These are phyloP conservation scores for Caranx ignobilis DNA, from an alignment of 2,113 vertebrate genomes.

Conservation along the genomic window DNA sequence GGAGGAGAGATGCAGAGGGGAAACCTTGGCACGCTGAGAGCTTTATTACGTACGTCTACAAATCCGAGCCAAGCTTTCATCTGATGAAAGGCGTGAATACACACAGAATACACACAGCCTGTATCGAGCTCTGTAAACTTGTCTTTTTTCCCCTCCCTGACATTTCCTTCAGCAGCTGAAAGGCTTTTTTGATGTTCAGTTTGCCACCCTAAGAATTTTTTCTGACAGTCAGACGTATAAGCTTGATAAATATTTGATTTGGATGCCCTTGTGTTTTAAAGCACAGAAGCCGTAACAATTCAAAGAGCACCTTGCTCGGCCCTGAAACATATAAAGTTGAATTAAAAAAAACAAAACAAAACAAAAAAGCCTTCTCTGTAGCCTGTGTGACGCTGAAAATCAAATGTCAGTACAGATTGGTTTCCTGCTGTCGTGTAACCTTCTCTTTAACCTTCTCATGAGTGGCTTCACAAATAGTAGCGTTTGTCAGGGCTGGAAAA, in stretches of 20 bases:
- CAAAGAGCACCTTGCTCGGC: conserved; percentile 49
- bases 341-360: background rate
- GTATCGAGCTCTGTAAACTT: conserved; percentile 13
- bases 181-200: conserved; percentile 59
- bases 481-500: background rate
- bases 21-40: conserved; percentile 31
- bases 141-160: conserved; percentile 10
- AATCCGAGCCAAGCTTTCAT: conserved; percentile 51
- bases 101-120: conserved; percentile 6
- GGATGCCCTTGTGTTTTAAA: conserved; percentile 31
- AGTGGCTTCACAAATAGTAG: background rate
- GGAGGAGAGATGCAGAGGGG: conserved; percentile 1
- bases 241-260: conserved; percentile 62
- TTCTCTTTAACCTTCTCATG: no score
- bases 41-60: conserved; percentile 37
- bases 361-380: background rate
- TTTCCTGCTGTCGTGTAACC: background rate
- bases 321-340: conserved; percentile 31
- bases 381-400: background rate
- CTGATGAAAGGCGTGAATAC: conserved; percentile 46
- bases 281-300: conserved; percentile 27
- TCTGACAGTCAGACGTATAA: conserved; percentile 32
- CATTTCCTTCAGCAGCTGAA: conserved; percentile 49
- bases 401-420: background rate
- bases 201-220: conserved; percentile 32